Evolutionary conservation across 1,140 invertebrate species (phyloP), one percentile per base, ranked within the genome.

Genomic region (Heliconius melpomene): DNA sequence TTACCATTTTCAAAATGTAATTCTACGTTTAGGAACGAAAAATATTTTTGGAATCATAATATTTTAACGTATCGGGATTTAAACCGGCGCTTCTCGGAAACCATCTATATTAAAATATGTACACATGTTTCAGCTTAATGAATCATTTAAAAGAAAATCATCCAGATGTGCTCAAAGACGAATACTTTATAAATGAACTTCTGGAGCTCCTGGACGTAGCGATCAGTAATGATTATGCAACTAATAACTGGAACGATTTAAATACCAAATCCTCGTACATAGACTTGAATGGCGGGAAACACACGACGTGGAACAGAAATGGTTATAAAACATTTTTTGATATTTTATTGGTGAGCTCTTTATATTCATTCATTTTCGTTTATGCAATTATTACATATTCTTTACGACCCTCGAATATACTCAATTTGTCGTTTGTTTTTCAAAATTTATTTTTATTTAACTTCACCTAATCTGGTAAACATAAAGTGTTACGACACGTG

Each of bases 251-350:
- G 92, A 88, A 90, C 20, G 91, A 93, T 7, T 81, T 91, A 13
- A 89, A 80, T 8, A 83, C 89, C 0, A 72, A 83, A 2, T 82
- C 82, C 8, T 77, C 77, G 0, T 91, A 86, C 29, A 50, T 82
- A 13, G 83, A 87, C 5, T 38, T 93, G 18, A 81, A 40, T 0
- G 92, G 92, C 0, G 32, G 89, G 6, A 86, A 88, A 73, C 83
- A 89, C 16, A 84, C 85, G 77, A 93, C 90, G 60, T 93, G 92
- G 92, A 86, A 92, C 66, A 83, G 80, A 40, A 38, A 90, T n/a
- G 92, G 92, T 1, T 93, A 92, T 80, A 90, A 86, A 46, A 92
- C 91, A 0, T 86, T 93, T 9, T 93, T 93, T 73, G 89, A 92
- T 6, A 85, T 93, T 2, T 57, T 93, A 40, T 74, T 93, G 87